Evolutionary conservation across 2,797 vertebrate species (phyloP).

Genomic region (Coluber constrictor): DNA sequence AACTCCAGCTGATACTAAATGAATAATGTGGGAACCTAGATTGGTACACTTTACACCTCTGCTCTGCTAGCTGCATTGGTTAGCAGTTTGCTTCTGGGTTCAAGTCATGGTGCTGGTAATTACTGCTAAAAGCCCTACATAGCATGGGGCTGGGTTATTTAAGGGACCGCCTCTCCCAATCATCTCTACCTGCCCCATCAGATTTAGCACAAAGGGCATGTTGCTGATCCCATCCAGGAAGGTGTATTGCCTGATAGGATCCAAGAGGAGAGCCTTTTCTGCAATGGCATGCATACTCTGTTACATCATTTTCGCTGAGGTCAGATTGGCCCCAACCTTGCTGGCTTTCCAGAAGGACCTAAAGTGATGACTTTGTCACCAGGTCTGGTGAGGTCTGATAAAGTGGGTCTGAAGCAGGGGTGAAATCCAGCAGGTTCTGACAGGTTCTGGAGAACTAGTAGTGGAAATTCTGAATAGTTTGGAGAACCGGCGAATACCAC

Average conservation of each 20-base stretch:
- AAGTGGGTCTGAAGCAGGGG: neutral
- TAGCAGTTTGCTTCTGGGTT: neutral
- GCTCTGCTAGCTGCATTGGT: neutral
- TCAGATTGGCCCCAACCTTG: neutral
- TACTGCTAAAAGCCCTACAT: neutral
- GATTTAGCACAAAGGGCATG: neutral
- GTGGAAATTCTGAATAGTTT: no score
- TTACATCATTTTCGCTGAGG: neutral
- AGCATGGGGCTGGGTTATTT: neutral
- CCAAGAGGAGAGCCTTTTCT: neutral
- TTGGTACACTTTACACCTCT: neutral
- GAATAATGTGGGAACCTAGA: neutral
- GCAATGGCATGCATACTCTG: neutral
- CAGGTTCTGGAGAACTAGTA: no score
- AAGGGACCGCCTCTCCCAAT: neutral
- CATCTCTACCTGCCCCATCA: neutral
- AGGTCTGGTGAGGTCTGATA: neutral
- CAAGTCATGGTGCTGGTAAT: neutral
- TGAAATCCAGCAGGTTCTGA: no score
- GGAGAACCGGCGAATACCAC: no score
- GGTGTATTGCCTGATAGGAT: neutral
- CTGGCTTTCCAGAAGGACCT: neutral
- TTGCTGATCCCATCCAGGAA: neutral
- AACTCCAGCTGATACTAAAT: neutral
- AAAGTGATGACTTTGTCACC: neutral